Conservation (phyloP, 2,888 invertebrate species). For the Mylabris sibirica region DNA sequence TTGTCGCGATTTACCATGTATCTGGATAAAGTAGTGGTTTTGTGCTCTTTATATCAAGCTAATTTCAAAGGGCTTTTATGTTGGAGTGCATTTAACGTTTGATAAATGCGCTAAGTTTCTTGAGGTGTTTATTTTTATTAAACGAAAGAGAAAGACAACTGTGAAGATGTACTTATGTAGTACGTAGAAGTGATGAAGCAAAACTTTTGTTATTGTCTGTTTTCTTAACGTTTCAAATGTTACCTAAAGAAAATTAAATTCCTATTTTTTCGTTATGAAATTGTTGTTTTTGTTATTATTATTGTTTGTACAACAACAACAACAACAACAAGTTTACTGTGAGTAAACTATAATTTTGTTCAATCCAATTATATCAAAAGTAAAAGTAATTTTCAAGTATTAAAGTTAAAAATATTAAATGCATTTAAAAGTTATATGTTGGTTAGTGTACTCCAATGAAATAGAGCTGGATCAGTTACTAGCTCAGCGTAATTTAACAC, state of each 20-base stretch:
- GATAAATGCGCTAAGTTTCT: slow-evolving; percentile 6
- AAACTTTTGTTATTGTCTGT: slow-evolving; percentile 7
- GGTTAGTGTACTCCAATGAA: slow-evolving; percentile 41
- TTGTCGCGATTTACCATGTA: background rate
- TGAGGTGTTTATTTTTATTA: slow-evolving; percentile 6
- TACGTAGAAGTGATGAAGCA: background rate
- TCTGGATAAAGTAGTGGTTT: slow-evolving; percentile 5
- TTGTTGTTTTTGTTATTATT: background rate
- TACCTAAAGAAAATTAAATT: slow-evolving; percentile 1
- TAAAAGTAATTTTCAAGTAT: slow-evolving; percentile 37
- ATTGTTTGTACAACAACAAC: background rate
- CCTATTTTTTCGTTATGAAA: background rate
- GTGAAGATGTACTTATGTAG: background rate
- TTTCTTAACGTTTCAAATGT: background rate
- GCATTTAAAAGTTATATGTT: slow-evolving; percentile 31
- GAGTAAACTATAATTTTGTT: background rate
- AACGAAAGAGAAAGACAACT: slow-evolving; percentile 1
- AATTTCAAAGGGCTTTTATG: slow-evolving; percentile 10
- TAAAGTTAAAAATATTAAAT: slow-evolving; percentile 30
- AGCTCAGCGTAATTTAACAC: slow-evolving; percentile 49
- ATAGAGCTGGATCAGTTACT: slow-evolving; percentile 48
- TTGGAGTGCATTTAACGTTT: slow-evolving; percentile 9
- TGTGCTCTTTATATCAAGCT: slow-evolving; percentile 2
- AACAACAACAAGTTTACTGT: background rate
- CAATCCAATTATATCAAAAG: slow-evolving; percentile 23